phyloP scores from a whole-genome alignment of 2,888 invertebrate genomes.

The Aporophyla lueneburgensis region DNA sequence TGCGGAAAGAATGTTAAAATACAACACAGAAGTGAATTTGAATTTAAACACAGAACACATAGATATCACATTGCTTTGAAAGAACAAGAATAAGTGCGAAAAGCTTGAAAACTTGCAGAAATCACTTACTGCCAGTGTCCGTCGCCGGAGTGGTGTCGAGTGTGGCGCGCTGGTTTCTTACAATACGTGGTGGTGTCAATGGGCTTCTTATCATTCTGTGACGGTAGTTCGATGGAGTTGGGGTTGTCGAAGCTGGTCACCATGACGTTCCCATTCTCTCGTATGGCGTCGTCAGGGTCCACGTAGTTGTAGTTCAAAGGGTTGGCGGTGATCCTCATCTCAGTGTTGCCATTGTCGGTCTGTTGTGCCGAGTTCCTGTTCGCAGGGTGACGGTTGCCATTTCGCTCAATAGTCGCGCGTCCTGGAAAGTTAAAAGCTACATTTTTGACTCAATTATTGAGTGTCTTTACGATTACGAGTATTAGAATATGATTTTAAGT shows the following conservation, averaged over 20 bases:
- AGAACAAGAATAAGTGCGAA: constrained; percentile 23
- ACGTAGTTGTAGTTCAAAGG: constrained; percentile 94
- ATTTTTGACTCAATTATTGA: constrained; percentile 63
- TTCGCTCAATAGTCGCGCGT: constrained; percentile 91
- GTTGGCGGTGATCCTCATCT: constrained; percentile 95
- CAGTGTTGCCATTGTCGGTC: constrained; percentile 82
- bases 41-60: constrained; percentile 4
- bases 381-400: constrained; percentile 85
- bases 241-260: constrained; percentile 94
- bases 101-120: constrained; percentile 58
- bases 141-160: constrained; percentile 84
- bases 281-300: constrained; percentile 92
- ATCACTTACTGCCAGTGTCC: constrained; percentile 89
- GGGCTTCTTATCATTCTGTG: constrained; percentile 83
- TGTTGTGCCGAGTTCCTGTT: constrained; percentile 84
- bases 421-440: constrained; percentile 79
- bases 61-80: constrained; percentile 4
- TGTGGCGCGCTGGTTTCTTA: constrained; percentile 90
- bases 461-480: constrained; percentile 37
- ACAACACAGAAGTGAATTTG: background rate
- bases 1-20: constrained; percentile 10
- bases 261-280: constrained; percentile 88
- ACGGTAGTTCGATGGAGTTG: constrained; percentile 93
- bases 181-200: constrained; percentile 94
- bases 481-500: background rate